A percentile compares a stretch with the other conserved stretches of the same genome.
phyloP scores from a whole-genome alignment of 92 coral and sea anemone species.

The Bergia sp. region DNA sequence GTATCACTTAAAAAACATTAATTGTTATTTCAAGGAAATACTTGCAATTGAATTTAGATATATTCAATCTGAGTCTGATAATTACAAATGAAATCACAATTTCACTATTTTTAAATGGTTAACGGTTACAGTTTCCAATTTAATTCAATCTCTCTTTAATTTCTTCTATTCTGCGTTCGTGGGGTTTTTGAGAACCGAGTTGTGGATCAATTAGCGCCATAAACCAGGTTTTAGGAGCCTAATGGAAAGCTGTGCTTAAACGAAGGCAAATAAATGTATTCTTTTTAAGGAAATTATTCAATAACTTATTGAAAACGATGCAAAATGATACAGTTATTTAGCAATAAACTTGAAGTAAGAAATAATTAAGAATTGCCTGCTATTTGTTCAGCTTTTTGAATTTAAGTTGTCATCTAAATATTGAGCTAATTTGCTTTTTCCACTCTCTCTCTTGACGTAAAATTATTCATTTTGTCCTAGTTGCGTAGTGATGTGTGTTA shows the following conservation, averaged over 20 bases:
- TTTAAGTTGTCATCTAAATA: conserved; percentile 40
- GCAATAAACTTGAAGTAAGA: conserved; percentile 34
- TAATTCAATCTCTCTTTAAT: neutral
- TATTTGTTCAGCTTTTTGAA: conserved; percentile 46
- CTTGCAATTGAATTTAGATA: conserved; percentile 25
- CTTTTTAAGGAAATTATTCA: conserved; percentile 44
- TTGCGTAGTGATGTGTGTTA: conserved; percentile 11
- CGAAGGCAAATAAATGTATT: conserved; percentile 26
- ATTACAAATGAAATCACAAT: conserved; percentile 34
- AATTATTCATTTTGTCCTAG: conserved; percentile 19
- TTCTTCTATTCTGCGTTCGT: neutral
- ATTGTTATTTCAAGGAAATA: conserved; percentile 40
- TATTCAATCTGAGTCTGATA: conserved; percentile 14
- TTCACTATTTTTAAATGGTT: conserved; percentile 8
- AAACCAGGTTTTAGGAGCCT: neutral
- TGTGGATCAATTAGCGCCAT: conserved; percentile 6
- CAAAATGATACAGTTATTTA: conserved; percentile 49
- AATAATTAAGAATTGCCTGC: conserved; percentile 34
- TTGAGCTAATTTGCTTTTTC: conserved; percentile 28
- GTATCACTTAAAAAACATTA: conserved; percentile 36
- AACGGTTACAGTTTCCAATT: neutral
- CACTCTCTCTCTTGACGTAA: conserved; percentile 20
- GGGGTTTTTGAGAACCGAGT: neutral
- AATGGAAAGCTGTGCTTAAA: conserved; percentile 1
- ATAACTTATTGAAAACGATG: conserved; percentile 44